Conservation (phyloP, 1,140 invertebrate species). For the Oscheius sp. region DNA sequence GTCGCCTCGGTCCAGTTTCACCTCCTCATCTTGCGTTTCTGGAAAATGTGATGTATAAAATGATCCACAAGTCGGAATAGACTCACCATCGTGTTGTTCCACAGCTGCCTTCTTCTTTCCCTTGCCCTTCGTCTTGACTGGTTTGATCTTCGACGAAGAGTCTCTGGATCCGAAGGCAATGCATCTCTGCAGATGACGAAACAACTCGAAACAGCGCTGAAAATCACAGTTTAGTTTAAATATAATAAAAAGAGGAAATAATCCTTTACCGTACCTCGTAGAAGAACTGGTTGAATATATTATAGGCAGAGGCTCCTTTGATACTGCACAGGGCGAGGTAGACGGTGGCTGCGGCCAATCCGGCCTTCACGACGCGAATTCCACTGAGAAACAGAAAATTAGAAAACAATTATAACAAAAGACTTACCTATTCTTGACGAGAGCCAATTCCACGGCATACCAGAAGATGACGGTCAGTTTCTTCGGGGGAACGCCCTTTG, state of each 20-base stretch:
- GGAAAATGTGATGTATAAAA: neutral
- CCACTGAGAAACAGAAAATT: neutral
- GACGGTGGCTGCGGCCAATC: neutral
- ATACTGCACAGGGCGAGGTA: neutral
- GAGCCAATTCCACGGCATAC: neutral
- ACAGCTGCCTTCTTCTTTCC: neutral
- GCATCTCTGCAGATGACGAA: neutral
- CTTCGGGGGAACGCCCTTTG: neutral
- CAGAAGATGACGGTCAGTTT: neutral
- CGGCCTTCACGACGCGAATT: neutral
- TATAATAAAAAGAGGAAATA: neutral
- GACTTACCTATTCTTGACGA: neutral
- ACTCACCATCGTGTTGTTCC: neutral
- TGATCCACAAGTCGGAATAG: neutral
- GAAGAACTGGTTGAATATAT: slow-evolving; percentile 3
- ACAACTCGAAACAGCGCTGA: neutral
- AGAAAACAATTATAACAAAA: neutral
- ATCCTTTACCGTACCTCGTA: too few relatives aligned
- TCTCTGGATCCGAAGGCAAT: neutral
- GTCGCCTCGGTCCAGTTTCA: neutral
- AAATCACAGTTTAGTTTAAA: neutral
- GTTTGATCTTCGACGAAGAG: neutral
- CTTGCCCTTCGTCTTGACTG: neutral
- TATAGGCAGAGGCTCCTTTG: neutral
- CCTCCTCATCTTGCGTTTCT: neutral